phyloP scores from a whole-genome alignment of 2,113 vertebrate species.

The Saccopteryx bilineata region DNA sequence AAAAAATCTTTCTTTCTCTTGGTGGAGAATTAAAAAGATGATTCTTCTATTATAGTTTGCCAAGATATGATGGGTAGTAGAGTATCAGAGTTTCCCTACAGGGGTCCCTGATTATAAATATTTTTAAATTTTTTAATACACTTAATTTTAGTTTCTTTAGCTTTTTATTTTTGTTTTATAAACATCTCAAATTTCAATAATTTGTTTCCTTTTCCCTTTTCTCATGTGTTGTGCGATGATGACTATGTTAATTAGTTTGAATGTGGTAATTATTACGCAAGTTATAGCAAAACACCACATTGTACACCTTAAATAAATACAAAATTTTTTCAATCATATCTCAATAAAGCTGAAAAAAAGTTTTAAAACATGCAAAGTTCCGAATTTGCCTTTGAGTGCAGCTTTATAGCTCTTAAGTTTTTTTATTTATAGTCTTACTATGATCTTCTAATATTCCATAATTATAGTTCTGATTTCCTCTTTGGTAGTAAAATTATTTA shows the following conservation, averaged over 20 bases:
- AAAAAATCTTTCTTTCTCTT: not conserved
- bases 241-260: not conserved
- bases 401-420: not conserved
- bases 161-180: constrained; percentile 1
- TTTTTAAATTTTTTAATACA: not conserved
- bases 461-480: not conserved
- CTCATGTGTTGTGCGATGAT: not conserved
- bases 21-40: not conserved
- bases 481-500: constrained; percentile 2
- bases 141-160: not conserved
- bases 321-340: not conserved
- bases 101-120: not conserved
- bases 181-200: constrained; percentile 5
- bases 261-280: not conserved
- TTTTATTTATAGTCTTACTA: not conserved
- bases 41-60: not conserved
- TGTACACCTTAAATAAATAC: not conserved
- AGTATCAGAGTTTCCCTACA: not conserved
- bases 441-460: constrained; percentile 13
- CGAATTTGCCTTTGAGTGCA: constrained; percentile 24
- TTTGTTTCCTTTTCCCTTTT: not conserved
- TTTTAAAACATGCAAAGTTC: not conserved
- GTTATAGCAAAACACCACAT: not conserved
- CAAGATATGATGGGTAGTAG: not conserved
- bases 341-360: not conserved